Evolutionary conservation across 2,113 vertebrate species (phyloP).

Genomic region (Crypturellus undulatus): DNA sequence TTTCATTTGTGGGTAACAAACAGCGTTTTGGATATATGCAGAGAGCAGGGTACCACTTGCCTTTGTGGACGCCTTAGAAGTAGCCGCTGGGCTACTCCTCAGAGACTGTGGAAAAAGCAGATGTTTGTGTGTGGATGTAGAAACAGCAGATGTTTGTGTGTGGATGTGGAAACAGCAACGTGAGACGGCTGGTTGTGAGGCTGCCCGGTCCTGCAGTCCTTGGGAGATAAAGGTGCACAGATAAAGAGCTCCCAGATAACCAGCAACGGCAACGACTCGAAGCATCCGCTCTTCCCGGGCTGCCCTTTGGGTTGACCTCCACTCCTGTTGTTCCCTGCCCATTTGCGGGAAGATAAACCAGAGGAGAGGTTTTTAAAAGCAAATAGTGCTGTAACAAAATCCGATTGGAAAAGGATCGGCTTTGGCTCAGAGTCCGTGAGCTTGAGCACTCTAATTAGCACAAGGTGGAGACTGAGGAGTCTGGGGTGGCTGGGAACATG

Average conservation of each 20-base stretch:
- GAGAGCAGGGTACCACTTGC: background rate
- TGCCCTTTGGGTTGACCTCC: slow-evolving; percentile 7
- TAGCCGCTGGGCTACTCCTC: background rate
- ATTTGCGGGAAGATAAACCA: slow-evolving; percentile 32
- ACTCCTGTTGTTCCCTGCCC: slow-evolving; percentile 1
- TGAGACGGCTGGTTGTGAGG: fast-evolving
- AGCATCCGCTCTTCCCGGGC: background rate
- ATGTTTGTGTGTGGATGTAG: background rate
- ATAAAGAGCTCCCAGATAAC: slow-evolving; percentile 15
- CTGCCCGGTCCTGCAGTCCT: background rate
- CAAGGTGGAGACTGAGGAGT: background rate
- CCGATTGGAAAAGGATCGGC: slow-evolving; percentile 59
- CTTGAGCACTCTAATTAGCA: slow-evolving; percentile 57
- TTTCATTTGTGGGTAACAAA: background rate
- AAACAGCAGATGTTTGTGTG: background rate
- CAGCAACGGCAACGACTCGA: background rate
- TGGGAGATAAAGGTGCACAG: slow-evolving; percentile 9
- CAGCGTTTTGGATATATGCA: background rate
- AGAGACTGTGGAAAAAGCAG: background rate
- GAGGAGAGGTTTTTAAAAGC: slow-evolving; percentile 56
- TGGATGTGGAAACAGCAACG: background rate
- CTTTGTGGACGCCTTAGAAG: background rate
- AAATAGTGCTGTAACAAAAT: slow-evolving; percentile 30
- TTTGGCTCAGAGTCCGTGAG: slow-evolving; percentile 43
- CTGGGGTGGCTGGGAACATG: background rate